Conservation (phyloP, 2,113 vertebrate genomes). For the Hypomesus transpacificus region DNA sequence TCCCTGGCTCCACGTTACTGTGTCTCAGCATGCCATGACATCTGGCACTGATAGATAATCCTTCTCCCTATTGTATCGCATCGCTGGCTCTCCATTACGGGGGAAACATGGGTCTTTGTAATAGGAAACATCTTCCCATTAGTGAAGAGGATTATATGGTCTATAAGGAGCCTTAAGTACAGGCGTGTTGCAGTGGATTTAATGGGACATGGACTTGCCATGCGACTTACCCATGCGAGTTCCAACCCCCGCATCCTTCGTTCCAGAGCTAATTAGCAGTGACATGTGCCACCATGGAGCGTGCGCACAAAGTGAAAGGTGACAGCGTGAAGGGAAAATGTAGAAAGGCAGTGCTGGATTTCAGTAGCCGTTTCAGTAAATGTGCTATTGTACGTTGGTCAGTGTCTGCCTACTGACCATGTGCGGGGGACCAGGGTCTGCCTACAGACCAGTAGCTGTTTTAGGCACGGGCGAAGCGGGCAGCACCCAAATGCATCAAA, state of each 20-base stretch:
- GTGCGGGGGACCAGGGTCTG: too few species aligned
- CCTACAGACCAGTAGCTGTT: too few species aligned
- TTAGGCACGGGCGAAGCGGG: too few species aligned
- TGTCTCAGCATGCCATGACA: constrained; percentile 15
- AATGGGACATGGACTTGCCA: constrained; percentile 8
- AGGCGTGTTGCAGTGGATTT: constrained; percentile 32
- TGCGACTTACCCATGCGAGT: background rate
- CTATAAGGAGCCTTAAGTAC: constrained; percentile 16
- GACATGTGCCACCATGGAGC: background rate
- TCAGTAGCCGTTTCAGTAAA: too few species aligned
- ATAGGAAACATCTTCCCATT: constrained; percentile 35
- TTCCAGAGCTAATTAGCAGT: constrained; percentile 11
- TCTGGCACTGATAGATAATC: background rate
- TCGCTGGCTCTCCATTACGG: constrained; percentile 14
- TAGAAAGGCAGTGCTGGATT: too few species aligned
- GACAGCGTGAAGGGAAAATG: too few species aligned
- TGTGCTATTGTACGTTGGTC: too few species aligned
- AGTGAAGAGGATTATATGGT: constrained; percentile 30
- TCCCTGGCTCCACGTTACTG: background rate
- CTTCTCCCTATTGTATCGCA: background rate
- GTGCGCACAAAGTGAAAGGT: too few species aligned
- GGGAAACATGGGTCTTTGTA: constrained; percentile 11
- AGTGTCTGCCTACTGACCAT: too few species aligned
- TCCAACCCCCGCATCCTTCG: background rate
- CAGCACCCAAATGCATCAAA: too few species aligned